A percentile compares a stretch with the other conserved stretches of the same genome.
Evolutionary conservation across 2,113 vertebrate species (phyloP).

Genomic region (Vireo altiloquus): DNA sequence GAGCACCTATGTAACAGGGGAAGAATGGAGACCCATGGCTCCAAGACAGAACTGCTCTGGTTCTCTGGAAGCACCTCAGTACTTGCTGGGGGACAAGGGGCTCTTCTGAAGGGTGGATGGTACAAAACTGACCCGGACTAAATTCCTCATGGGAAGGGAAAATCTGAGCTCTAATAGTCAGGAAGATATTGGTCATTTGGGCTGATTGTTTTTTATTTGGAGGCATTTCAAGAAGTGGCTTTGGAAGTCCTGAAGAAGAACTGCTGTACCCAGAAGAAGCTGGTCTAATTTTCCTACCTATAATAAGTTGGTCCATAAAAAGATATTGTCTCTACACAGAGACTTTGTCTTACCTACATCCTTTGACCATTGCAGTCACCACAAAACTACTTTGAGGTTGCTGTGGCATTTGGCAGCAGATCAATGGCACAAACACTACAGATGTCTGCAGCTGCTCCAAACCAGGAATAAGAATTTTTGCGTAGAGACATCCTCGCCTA

Average conservation of each 20-base stretch:
- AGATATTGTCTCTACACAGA: neutral
- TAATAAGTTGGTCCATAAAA: neutral
- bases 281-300: neutral
- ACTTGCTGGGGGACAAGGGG: accelerated
- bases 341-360: neutral
- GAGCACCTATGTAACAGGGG: accelerated
- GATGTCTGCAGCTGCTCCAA: neutral
- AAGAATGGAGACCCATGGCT: neutral
- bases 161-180: neutral
- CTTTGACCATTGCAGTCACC: neutral
- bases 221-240: neutral
- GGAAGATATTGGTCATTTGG: neutral
- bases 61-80: neutral
- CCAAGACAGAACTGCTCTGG: accelerated
- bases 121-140: neutral
- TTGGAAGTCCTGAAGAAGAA: neutral
- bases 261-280: neutral
- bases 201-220: neutral
- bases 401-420: neutral
- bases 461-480: neutral
- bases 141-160: neutral
- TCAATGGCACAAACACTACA: neutral
- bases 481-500: neutral
- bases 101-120: neutral
- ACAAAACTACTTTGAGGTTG: neutral